Evolutionary conservation across 2,797 vertebrate genomes (phyloP), one percentile per base, ranked within the genome.

Genomic region (Betta splendens): DNA sequence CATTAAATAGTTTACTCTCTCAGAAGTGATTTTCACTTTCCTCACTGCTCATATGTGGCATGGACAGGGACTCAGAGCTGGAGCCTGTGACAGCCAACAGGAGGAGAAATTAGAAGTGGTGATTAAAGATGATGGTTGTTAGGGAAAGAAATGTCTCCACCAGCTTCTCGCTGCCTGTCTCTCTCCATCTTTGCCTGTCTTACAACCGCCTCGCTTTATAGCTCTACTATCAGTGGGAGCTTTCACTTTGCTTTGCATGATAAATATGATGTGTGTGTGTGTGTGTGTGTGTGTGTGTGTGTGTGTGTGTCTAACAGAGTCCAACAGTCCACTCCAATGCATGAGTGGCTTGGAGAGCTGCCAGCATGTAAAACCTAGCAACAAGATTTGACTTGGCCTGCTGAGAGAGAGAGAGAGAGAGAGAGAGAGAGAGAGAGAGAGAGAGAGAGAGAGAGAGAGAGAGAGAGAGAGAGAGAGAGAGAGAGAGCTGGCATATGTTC

Each of bases 331-430:
- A 86, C 87, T 88, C 85, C 74, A 88, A 78, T 87, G 81, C 83
- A 85, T 85, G 80, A 90, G 84, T 81, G 77, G 79, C 57, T 83
- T 90, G 91, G 90, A 87, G 54, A 6, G 12, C 32, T 73, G 84
- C 90, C 90, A 91, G 73, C 72, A 80, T 77, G 79, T 86, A 86
- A 90, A 86, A 85, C 89, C 87, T 88, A 90, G 87, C 87, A 90
- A 91, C 89, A 85, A 85, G 84, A 88, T 90, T 91, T 85, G 80
- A 81, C 79, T 85, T 76, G 81, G 82, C 85, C 74, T 33, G 54
- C 69, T 48, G 66, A 71, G 61, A 64, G 70, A 52, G 69, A 44
- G 52, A 52, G 71, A 63, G 70, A 56, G 64, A 59, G 47, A 59
- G 68, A 58, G 50, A 36, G 72, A 59, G 69, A 45, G 67, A 39